A percentile compares a stretch with the other conserved stretches of the same genome.
Conservation (phyloP, 2,113 vertebrate species). For the Nansenia antarctica region DNA sequence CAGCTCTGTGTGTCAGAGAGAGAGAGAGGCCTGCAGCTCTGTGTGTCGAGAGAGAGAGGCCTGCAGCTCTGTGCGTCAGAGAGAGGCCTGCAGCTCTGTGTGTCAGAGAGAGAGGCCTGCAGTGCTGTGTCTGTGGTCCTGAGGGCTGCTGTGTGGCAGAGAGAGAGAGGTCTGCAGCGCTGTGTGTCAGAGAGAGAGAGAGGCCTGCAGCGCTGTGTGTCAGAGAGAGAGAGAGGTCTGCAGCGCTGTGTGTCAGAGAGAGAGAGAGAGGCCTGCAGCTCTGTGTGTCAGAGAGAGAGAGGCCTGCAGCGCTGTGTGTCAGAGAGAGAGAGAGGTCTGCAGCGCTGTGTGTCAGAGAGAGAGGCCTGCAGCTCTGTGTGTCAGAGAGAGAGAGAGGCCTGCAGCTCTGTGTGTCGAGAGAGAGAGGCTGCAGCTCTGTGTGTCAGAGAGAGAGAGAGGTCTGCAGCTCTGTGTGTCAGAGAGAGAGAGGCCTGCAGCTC, state of each 20-base stretch:
- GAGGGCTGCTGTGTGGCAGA: neutral
- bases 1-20: neutral
- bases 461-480: neutral
- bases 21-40: neutral
- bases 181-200: no score
- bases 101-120: neutral
- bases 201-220: no score
- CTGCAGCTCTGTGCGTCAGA: neutral
- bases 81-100: no score
- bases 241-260: neutral
- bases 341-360: no score
- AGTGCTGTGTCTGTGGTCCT: neutral
- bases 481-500: no score
- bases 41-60: neutral
- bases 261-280: neutral
- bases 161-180: neutral
- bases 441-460: neutral
- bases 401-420: neutral
- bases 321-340: neutral
- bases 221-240: neutral
- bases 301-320: no score
- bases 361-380: no score
- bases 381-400: neutral
- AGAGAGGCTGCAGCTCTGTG: no score
- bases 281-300: no score